Conservation (phyloP, 2,797 vertebrate species). For the Threskiornis aethiopicus region DNA sequence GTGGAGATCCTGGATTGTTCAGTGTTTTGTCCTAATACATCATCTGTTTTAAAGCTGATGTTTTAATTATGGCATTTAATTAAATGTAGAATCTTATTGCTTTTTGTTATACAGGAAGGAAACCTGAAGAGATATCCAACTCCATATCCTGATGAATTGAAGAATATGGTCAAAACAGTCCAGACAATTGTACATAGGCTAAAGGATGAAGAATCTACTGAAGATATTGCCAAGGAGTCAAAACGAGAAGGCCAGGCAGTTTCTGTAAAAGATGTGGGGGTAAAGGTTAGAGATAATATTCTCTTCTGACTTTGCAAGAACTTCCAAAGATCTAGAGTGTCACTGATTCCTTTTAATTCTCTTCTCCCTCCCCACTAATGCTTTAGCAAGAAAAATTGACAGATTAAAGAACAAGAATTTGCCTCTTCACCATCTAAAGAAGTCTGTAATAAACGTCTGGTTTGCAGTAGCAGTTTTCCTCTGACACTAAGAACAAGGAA, state of each 20-base stretch:
- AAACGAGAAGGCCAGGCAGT: slow-evolving; percentile 84
- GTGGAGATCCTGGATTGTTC: not conserved
- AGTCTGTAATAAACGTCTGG: not conserved
- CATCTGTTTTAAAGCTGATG: not conserved
- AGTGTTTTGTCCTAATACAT: not conserved
- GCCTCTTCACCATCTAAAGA: not conserved
- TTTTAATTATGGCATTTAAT: not conserved
- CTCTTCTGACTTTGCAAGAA: not conserved
- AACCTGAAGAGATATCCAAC: slow-evolving; percentile 98
- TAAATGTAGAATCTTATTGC: not conserved
- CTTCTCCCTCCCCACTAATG: not conserved
- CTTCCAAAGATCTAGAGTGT: not conserved
- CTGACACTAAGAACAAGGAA: not conserved
- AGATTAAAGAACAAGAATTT: not conserved
- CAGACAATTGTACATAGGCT: slow-evolving; percentile 95
- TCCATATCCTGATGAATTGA: slow-evolving; percentile 96
- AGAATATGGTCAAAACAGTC: slow-evolving; percentile 99
- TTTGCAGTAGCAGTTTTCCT: not conserved
- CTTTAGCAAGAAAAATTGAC: not conserved
- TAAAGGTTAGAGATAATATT: slow-evolving; percentile 82
- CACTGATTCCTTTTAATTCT: not conserved
- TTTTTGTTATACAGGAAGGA: slow-evolving; percentile 83
- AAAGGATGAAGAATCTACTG: slow-evolving; percentile 90
- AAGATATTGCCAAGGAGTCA: slow-evolving; percentile 82
- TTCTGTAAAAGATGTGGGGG: slow-evolving; percentile 86